phyloP scores from a whole-genome alignment of 2,888 invertebrate genomes.

The Chouioia cunea region DNA sequence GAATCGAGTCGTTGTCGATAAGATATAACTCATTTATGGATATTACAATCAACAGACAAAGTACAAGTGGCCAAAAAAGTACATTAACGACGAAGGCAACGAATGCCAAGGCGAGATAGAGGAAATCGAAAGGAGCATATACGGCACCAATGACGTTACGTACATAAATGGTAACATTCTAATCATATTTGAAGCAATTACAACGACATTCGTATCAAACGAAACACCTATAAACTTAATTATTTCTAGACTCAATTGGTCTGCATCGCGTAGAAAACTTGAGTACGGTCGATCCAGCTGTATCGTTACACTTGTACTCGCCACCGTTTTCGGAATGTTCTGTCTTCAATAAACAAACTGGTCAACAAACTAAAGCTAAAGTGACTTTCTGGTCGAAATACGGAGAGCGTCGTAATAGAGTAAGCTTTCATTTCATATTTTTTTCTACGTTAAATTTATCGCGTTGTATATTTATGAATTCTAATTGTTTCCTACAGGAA shows the following conservation, averaged over 20 bases:
- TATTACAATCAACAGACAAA: slow-evolving; percentile 65
- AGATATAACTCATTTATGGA: too few relatives aligned
- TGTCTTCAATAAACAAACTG: slow-evolving; percentile 92
- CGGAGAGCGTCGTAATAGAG: slow-evolving; percentile 82
- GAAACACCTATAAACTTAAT: too few relatives aligned
- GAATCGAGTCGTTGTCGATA: too few relatives aligned
- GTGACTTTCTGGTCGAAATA: slow-evolving; percentile 96
- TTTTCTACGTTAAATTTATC: slow-evolving; percentile 4
- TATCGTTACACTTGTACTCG: slow-evolving; percentile 94
- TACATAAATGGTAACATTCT: slow-evolving; percentile 90
- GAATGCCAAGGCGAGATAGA: slow-evolving; percentile 71
- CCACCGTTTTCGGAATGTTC: slow-evolving; percentile 92
- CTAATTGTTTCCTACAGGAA: slow-evolving; percentile 54
- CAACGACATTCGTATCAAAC: too few relatives aligned
- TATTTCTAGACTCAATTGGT: slow-evolving; percentile 84
- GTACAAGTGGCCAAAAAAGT: slow-evolving; percentile 80
- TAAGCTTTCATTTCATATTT: slow-evolving; percentile 61
- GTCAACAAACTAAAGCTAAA: slow-evolving; percentile 77
- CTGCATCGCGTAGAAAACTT: slow-evolving; percentile 96
- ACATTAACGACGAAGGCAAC: slow-evolving; percentile 65
- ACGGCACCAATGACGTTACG: slow-evolving; percentile 84
- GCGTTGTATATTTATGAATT: neutral
- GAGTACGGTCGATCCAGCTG: slow-evolving; percentile 88
- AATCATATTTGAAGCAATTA: too few relatives aligned
- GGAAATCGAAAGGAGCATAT: slow-evolving; percentile 75